phyloP scores from a whole-genome alignment of 2,888 invertebrate genomes.

The Tenthredo amoena region DNA sequence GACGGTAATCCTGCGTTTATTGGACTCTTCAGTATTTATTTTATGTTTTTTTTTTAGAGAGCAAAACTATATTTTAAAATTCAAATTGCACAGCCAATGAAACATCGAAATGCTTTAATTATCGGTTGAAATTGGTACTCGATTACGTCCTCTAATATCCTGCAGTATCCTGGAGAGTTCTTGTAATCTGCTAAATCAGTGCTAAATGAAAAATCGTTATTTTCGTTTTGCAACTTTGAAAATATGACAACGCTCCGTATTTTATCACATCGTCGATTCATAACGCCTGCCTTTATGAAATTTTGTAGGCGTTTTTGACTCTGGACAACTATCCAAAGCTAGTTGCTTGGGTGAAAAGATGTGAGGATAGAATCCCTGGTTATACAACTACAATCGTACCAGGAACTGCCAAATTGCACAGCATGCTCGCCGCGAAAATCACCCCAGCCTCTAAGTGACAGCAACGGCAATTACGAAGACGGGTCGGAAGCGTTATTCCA shows the following conservation, averaged over 20 bases:
- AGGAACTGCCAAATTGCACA: neutral
- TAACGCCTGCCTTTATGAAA: neutral
- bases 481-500: neutral
- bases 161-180: too few relatives aligned
- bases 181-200: too few relatives aligned
- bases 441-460: neutral
- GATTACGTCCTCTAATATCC: too few relatives aligned
- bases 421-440: neutral
- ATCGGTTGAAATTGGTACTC: too few relatives aligned
- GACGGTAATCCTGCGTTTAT: conserved; percentile 56
- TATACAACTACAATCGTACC: conserved; percentile 57
- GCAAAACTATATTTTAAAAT: neutral
- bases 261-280: too few relatives aligned
- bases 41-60: neutral
- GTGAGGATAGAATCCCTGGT: conserved; percentile 80
- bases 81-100: neutral
- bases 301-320: conserved; percentile 56
- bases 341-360: conserved; percentile 81
- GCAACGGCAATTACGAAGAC: neutral
- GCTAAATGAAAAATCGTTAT: too few relatives aligned
- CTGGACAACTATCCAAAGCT: conserved; percentile 79
- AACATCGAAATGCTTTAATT: neutral
- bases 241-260: too few relatives aligned
- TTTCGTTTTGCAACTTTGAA: too few relatives aligned
- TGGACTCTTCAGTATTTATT: neutral